Base-by-base conservation (phyloP, 2,797 vertebrate genomes). In the Acropternis orthonyx region DNA sequence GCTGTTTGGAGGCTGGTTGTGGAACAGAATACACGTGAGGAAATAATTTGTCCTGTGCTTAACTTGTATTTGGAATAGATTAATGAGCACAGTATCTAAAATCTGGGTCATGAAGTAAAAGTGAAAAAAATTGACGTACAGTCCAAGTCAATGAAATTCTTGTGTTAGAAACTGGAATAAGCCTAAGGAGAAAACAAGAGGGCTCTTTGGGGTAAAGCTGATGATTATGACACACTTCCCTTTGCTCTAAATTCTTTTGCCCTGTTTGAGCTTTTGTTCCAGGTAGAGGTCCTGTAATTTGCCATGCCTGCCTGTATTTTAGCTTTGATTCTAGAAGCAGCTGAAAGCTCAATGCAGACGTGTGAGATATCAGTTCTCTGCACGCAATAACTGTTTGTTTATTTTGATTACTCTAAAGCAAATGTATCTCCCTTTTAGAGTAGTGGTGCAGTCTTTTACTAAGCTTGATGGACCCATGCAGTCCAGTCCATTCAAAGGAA, bases 51-150 rank as follows among this genome's bases (percentile, higher is more conserved):
- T 48, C 36, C 32, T 55, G 6, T 58, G 34, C 46, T 84, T 91
- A 72, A 66, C 11, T 91, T 85, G 49, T 80, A 85, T 66, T 69
- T n/a, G 43, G n/a, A 88, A 56, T 67, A n/a, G 43, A 72, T 89
- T 91, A 92, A 79, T 87, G 11, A 76, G 27, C 14, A 12, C 46
- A 13, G 16, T 89, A 49, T 93, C 73, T 92, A 73, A 92, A 88
- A 81, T 94, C 52, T 92, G 67, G 51, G 55, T 88, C 81, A 74
- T 26, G n/a, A 44, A 71, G 39, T 63, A 68, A 61, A 91, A 96
- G 28, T 69, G 58, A 55, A 69, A 79, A 85, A 68, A 75, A 73
- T 3, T 67, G 37, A 71, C 39, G 39, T 24, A 20, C 48, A 30
- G 27, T 37, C 41, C 27, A 56, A 71, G 67, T 73, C 59, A 78